Conservation (phyloP, 2,797 vertebrate genomes). For the Tauraco hartlaubi region DNA sequence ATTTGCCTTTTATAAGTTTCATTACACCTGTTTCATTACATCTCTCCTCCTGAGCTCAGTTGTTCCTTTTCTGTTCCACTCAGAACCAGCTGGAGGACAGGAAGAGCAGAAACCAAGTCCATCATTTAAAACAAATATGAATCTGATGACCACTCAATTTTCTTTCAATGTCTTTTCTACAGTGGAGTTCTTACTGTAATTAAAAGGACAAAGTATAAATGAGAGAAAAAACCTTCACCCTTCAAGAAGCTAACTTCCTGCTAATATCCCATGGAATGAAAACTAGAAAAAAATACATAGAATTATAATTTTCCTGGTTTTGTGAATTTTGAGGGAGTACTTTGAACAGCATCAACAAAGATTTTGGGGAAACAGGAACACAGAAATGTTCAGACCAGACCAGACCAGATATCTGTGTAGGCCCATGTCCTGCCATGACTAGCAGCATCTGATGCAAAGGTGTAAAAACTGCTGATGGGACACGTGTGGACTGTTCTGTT, state of each 20-base stretch:
- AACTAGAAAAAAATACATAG: neutral
- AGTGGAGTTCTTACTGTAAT: neutral
- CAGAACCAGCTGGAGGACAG: neutral
- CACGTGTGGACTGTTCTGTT: neutral
- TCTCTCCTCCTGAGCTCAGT: neutral
- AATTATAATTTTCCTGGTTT: neutral
- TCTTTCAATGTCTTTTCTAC: slow-evolving; percentile 15
- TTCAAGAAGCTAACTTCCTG: neutral
- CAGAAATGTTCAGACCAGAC: neutral
- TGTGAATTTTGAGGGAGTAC: neutral
- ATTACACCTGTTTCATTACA: neutral
- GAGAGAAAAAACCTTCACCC: neutral
- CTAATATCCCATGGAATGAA: neutral
- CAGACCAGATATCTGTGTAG: neutral
- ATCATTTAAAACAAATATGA: neutral
- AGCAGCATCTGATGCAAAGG: neutral
- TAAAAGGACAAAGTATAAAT: slow-evolving; percentile 17
- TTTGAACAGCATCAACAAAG: neutral
- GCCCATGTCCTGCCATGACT: neutral
- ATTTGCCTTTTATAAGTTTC: neutral
- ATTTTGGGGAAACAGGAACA: neutral
- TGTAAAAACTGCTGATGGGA: neutral
- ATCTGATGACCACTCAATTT: slow-evolving; percentile 19
- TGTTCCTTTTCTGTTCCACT: neutral
- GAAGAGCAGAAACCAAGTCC: neutral